phyloP scores from a whole-genome alignment of 2,888 invertebrate species.

The Mongoloraphidia duomilia region DNA sequence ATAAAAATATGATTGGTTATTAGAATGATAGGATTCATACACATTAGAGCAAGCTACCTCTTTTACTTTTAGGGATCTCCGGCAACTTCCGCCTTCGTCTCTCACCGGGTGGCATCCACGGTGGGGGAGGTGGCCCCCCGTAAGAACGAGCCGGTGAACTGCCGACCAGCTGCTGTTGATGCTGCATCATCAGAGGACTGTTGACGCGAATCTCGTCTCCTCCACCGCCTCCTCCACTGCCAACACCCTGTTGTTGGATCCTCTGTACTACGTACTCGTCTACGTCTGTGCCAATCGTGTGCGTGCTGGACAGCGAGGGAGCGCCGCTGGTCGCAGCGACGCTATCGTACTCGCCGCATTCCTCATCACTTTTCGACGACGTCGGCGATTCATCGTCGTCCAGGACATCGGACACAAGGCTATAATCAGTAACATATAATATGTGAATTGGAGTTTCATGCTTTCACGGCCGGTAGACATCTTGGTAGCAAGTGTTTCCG shows the following conservation, averaged over 20 bases:
- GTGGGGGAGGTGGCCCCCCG: conserved; percentile 21
- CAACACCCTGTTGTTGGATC: conserved; percentile 23
- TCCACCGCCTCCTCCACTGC: conserved; percentile 29
- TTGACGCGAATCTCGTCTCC: not conserved
- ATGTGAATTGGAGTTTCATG: conserved; percentile 3
- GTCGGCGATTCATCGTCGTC: conserved; percentile 69
- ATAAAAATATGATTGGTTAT: not conserved
- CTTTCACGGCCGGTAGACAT: no score
- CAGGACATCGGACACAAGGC: conserved; percentile 71
- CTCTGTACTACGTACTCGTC: conserved; percentile 9
- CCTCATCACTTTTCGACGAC: conserved; percentile 62
- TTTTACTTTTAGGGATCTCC: conserved; percentile 79
- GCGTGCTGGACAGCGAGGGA: conserved; percentile 9
- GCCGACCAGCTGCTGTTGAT: conserved; percentile 28
- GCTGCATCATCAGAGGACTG: conserved; percentile 21
- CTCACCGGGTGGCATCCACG: conserved; percentile 28
- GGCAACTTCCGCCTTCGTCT: conserved; percentile 70
- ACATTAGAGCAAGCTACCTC: conserved; percentile 40
- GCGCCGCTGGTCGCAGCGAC: conserved; percentile 3
- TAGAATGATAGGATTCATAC: not conserved
- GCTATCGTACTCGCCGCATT: conserved; percentile 16
- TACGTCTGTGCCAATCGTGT: conserved; percentile 6
- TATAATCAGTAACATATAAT: conserved; percentile 25
- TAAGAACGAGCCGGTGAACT: conserved; percentile 28
- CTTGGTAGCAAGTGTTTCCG: no score